Conservation (phyloP, 1,140 invertebrate species). For the Bombyx mandarina region DNA sequence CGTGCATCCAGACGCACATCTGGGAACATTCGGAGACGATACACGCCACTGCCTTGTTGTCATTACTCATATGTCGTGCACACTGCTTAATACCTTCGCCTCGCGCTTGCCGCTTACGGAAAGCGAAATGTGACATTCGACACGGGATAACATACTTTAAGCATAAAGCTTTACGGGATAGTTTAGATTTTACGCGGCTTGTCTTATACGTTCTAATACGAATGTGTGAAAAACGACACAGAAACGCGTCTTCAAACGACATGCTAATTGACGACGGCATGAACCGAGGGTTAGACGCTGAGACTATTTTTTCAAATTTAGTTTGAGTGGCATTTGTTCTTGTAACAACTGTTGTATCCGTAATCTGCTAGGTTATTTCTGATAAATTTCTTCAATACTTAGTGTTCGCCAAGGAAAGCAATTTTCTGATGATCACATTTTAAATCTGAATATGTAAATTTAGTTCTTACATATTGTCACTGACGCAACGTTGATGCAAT, state of each 20-base stretch:
- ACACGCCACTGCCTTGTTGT: slow-evolving; percentile 59
- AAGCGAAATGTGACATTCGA: slow-evolving; percentile 37
- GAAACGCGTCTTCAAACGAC: slow-evolving; percentile 58
- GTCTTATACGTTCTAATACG: slow-evolving; percentile 22
- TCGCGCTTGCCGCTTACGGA: slow-evolving; percentile 21
- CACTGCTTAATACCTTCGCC: slow-evolving; percentile 51
- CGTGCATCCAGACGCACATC: slow-evolving; percentile 50
- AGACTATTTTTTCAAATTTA: slow-evolving; percentile 43
- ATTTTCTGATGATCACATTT: too few species aligned
- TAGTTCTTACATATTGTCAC: background rate
- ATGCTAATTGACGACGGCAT: slow-evolving; percentile 63
- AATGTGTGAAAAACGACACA: slow-evolving; percentile 23
- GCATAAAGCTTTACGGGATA: slow-evolving; percentile 23
- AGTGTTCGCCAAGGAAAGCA: too few species aligned
- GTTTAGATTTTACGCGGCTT: slow-evolving; percentile 16
- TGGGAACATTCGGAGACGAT: slow-evolving; percentile 52
- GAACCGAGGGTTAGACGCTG: slow-evolving; percentile 41
- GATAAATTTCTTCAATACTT: too few species aligned
- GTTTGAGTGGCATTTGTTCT: slow-evolving; percentile 19
- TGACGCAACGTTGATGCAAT: slow-evolving; percentile 3
- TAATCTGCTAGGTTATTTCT: too few species aligned
- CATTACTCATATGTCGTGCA: slow-evolving; percentile 68
- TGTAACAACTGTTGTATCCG: slow-evolving; percentile 2
- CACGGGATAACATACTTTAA: slow-evolving; percentile 38
- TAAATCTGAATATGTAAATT: background rate